These are phyloP conservation scores for Magallana gigas DNA, from an alignment of 1,140 invertebrate genomes.

Conservation along the genomic window DNA sequence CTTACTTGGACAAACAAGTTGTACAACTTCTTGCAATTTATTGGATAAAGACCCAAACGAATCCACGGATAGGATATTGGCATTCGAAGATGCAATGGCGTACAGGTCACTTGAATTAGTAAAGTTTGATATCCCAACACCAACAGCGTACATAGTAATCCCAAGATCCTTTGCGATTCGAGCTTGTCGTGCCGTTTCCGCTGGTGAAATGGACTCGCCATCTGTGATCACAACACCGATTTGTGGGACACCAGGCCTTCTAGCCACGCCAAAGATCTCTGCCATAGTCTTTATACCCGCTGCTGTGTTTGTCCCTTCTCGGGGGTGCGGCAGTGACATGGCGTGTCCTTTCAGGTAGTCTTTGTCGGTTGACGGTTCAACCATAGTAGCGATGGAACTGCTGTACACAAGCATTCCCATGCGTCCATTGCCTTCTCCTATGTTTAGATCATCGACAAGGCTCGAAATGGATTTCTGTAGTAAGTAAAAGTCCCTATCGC, in stretches of 20 bases:
- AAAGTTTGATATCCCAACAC: slow-evolving; percentile 49
- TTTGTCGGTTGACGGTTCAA: slow-evolving; percentile 35
- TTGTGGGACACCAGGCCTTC: slow-evolving; percentile 52
- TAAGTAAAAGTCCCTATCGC: slow-evolving; percentile 47
- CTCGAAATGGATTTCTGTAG: slow-evolving; percentile 44
- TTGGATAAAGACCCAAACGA: slow-evolving; percentile 23
- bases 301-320: slow-evolving; percentile 52
- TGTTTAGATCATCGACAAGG: slow-evolving; percentile 53
- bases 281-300: slow-evolving; percentile 44
- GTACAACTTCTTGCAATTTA: slow-evolving; percentile 31
- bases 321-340: slow-evolving; percentile 34
- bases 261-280: slow-evolving; percentile 45
- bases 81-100: slow-evolving; percentile 44
- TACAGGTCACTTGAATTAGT: slow-evolving; percentile 45
- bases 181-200: slow-evolving; percentile 57
- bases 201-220: slow-evolving; percentile 55
- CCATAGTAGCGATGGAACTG: slow-evolving; percentile 16
- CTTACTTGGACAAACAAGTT: slow-evolving; percentile 55
- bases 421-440: slow-evolving; percentile 47
- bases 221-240: slow-evolving; percentile 67
- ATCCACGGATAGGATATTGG: slow-evolving; percentile 22
- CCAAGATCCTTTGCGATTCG: slow-evolving; percentile 48
- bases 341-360: slow-evolving; percentile 34
- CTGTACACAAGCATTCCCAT: slow-evolving; percentile 64
- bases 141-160: slow-evolving; percentile 60